phyloP scores from a whole-genome alignment of 2,113 vertebrate species.

The Marmota monax region DNA sequence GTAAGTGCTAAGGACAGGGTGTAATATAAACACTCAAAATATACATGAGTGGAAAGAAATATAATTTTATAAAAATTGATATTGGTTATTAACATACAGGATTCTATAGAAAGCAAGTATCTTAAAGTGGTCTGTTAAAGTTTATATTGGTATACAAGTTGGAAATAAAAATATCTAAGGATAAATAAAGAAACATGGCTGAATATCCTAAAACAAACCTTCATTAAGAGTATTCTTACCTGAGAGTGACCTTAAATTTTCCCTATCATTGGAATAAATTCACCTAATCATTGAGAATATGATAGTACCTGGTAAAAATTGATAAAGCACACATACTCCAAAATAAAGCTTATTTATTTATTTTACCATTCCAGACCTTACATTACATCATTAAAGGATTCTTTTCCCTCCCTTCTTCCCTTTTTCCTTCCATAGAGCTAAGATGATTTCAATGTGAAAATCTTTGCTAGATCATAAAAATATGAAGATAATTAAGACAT shows the following conservation, averaged over 20 bases:
- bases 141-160: not conserved
- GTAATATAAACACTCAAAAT: constrained; percentile 9
- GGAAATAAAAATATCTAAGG: not conserved
- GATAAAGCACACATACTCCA: not conserved
- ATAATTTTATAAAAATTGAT: not conserved
- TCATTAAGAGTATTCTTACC: not conserved
- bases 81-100: not conserved
- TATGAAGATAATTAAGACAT: not conserved
- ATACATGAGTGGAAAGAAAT: not conserved
- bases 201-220: not conserved
- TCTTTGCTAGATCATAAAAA: not conserved
- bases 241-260: not conserved
- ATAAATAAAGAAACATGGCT: not conserved
- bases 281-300: not conserved
- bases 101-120: not conserved
- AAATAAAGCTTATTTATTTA: not conserved
- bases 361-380: not conserved
- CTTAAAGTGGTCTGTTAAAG: not conserved
- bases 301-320: not conserved
- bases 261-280: constrained; percentile 1
- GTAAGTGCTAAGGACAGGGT: not conserved
- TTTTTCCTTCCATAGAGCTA: not conserved
- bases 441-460: not conserved
- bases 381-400: not conserved
- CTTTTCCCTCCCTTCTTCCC: not conserved